Base-by-base conservation (phyloP, 1,140 invertebrate genomes). In the Trypoxylus dichotomus region DNA sequence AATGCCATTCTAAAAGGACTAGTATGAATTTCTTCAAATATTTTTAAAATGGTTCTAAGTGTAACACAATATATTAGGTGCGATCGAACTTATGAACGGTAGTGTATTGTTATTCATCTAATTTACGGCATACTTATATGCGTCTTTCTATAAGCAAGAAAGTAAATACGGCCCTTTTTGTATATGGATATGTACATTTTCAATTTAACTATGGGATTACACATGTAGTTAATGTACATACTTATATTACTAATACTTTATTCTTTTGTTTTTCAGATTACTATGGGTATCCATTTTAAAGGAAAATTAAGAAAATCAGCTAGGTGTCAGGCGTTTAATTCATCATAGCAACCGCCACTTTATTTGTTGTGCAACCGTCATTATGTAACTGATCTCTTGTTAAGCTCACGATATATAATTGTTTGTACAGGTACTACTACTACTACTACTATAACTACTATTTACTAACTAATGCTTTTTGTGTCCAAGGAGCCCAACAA, bases 351-450 rank as follows among this genome's bases (percentile, higher is more conserved):
- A 72, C 68, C 71, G 41, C 76, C 68, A 74, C 72, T 68, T 77
- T 77, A 77, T 77, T 72, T 78, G 80, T 80, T 81, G 82, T 80
- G 79, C 79, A 82, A 83, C 80, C 78, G 73, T 79, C 80, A 79
- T 80, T 79, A 80, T 79, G 82, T 81, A 82, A 83, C 68, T 84
- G 83, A 84, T 84, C 83, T 84, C 83, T 80, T 84, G 82, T 84
- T 83, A 82, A 82, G 81, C 80, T 82, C 80, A 83, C 81, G 79
- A 82, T 71, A 27, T 75, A 79, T 83, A 83, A 81, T 83, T 83
- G 82, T 83, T 84, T 83, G 83, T 83, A 83, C 83, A 83, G 83
- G 82, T 81, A 81, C 60, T 68, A 68, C 60, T 79, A 77, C 60
- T 79, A 77, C 76, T 81, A 79, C 78, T 81, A 80, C 80, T 24